Evolutionary conservation across 2,888 invertebrate genomes (phyloP).

Genomic region (Chaetogeoica ovagalla): DNA sequence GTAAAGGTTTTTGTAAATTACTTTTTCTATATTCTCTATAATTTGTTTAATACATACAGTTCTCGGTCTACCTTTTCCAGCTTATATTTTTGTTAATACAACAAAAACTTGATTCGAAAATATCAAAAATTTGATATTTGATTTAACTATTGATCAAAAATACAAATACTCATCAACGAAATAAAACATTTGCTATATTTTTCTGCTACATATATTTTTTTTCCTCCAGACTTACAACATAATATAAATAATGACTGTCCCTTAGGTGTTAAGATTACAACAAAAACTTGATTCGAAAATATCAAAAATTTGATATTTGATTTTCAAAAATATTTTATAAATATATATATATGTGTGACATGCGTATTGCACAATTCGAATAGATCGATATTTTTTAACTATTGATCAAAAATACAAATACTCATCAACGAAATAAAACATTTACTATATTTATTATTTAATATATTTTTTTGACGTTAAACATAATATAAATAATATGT

Average conservation of each 20-base stretch:
- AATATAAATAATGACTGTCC: no score
- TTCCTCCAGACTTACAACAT: no score
- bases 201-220: slow-evolving; percentile 9
- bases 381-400: slow-evolving; percentile 10
- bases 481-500: no score
- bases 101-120: no score
- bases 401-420: not conserved
- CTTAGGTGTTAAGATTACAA: no score
- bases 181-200: slow-evolving; percentile 42
- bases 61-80: no score
- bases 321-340: not conserved
- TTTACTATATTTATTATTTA: slow-evolving; percentile 28
- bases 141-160: slow-evolving; percentile 3
- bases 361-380: not conserved
- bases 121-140: not conserved
- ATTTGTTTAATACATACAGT: no score
- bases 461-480: slow-evolving; percentile 21
- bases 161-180: not conserved
- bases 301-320: no score
- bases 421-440: slow-evolving; percentile 22
- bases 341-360: not conserved
- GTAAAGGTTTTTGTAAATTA: no score
- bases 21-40: no score
- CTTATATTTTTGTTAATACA: no score
- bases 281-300: no score